These are phyloP conservation scores for Horisme vitalbata DNA, from an alignment of 2,888 invertebrate species.

Conservation along the genomic window DNA sequence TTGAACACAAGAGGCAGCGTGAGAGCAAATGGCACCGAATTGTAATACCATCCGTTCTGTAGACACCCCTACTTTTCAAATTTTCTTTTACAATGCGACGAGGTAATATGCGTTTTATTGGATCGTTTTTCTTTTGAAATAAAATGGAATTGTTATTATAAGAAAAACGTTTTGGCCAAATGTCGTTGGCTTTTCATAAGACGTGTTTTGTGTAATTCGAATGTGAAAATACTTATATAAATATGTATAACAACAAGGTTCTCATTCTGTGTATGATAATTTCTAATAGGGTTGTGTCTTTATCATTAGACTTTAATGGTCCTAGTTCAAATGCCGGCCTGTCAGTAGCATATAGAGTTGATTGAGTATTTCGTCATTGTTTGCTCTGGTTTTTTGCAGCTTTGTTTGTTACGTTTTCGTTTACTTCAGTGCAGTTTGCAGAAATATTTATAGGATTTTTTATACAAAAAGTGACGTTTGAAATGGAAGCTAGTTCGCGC, in stretches of 20 bases:
- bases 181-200: constrained; percentile 28
- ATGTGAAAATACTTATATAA: constrained; percentile 30
- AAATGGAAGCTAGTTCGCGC: constrained; percentile 41
- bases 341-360: no score
- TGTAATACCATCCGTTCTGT: constrained; percentile 68
- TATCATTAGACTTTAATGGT: not conserved
- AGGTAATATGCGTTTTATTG: constrained; percentile 72
- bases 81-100: constrained; percentile 67
- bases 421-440: constrained; percentile 28
- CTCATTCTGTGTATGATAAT: not conserved
- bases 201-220: constrained; percentile 30
- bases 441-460: constrained; percentile 37
- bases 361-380: not conserved
- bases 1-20: constrained; percentile 58
- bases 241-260: constrained; percentile 6
- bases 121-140: constrained; percentile 65
- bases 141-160: constrained; percentile 61
- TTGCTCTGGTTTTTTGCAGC: constrained; percentile 20
- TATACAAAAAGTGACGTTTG: constrained; percentile 45
- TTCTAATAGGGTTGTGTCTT: not conserved
- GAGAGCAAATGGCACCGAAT: constrained; percentile 67
- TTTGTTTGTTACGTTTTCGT: constrained; percentile 29
- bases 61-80: constrained; percentile 67
- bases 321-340: not conserved
- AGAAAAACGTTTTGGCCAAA: constrained; percentile 41